Evolutionary conservation across 1,140 invertebrate genomes (phyloP), one percentile per base, ranked within the genome.

Genomic region (Heliothis subflexa): DNA sequence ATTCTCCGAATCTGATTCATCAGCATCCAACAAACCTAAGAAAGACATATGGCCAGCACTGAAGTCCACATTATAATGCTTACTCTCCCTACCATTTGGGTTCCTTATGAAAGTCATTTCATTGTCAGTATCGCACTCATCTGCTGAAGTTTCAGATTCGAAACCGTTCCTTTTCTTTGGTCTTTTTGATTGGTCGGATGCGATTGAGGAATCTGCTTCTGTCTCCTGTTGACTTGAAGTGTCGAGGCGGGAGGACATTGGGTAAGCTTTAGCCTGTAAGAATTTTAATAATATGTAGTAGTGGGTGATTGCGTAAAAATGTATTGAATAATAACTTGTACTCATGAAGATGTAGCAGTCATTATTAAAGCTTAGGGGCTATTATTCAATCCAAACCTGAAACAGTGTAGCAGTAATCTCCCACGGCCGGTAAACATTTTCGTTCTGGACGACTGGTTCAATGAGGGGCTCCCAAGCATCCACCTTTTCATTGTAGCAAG

Each of bases 1-100:
- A 83, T 97, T 97, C 82, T 98, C 97, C 0, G 97, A 97, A 90
- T 98, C 97, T 0, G 97, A 97, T 81, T 97, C 97, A 79, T 97
- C 97, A 68, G 96, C 96, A 83, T 97, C 95, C 83, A 97, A 95
- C 5, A 95, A 95, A 7, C 93, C 94, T 4, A 96, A 81, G 84
- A 95, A 95, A 11, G 92, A 86, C 86, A 92, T 83, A 28, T 85
- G 88, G 0, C 86, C 85, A 14, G 82, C 81, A n/a, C 84, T 85
- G 25, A 89, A 89, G 25, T 88, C 87, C 0, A 89, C 85, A 40
- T 84, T 85, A 54, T 88, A 89, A n/a, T 84, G 80, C 21, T 91
- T 89, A 76, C 89, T 93, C 78, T 94, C 92, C 47, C 88, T 85
- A 5, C 92, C 88, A 72, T 94, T 91, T 7, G 95, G 94, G 79